Base-by-base conservation (phyloP, 2,888 invertebrate genomes). In the Alentia gelatinosa region DNA sequence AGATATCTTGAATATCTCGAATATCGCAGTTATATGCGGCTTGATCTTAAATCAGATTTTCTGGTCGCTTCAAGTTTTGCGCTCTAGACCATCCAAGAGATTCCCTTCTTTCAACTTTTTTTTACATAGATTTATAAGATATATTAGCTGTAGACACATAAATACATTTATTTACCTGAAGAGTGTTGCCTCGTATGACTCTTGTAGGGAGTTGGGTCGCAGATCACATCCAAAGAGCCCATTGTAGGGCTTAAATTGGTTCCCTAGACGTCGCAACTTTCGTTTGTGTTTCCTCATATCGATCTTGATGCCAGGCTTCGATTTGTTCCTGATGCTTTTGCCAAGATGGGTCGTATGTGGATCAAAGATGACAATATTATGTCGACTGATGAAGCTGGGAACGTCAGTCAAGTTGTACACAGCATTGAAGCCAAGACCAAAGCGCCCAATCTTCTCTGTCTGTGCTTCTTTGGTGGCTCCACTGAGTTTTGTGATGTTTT, bases 361-460 rank as follows among this genome's bases (percentile, higher is more conserved):
- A 92, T 96, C 96, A 91, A 96, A 95, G 15, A 96, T 94, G 15
- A 95, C 95, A 75, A 95, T 91, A 84, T 92, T 94, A 89, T 94
- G 91, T 5, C 94, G 92, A 88, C 95, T 95, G n/a, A 96, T 91
- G 86, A 95, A 95, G 79, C 94, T 95, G 12, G 96, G 96, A 0
- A 94, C 94, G 91, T 96, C 95, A 39, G 96, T 96, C 19, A 96
- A 86, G 92, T 95, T 94, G 92, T 95, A 96, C 3, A 96, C 95
- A 39, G 94, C 94, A 92, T 95, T 96, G 92, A 96, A 96, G 1
- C 94, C 94, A 9, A 95, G 93, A 26, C 95, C 95, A 93, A 95
- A 95, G 83, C 94, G 93, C 15, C 95, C 95, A 83, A 95, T 94
- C 91, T 95, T 95, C 3, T 94, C 94, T 30, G 93, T 92, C 37